Conservation (phyloP, 2,888 invertebrate genomes). For the Phlogophora meticulosa region DNA sequence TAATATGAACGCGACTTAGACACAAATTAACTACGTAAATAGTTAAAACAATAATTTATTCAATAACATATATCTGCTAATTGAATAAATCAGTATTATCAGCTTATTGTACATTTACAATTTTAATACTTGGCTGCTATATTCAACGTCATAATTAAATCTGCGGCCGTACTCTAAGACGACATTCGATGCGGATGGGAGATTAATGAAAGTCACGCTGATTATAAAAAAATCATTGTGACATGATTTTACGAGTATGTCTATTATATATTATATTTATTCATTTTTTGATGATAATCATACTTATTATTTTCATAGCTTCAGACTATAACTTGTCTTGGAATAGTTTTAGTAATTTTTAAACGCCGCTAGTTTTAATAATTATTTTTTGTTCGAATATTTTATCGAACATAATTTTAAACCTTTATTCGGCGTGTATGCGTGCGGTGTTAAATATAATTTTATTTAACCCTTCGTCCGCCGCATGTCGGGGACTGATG, state of each 20-base stretch:
- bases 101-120: background rate
- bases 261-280: no score
- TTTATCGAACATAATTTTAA: no score
- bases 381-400: no score
- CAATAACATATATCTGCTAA: constrained; percentile 2
- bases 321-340: no score
- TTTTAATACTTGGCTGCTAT: background rate
- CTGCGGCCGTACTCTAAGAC: background rate
- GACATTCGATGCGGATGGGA: background rate
- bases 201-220: no score
- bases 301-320: no score
- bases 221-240: no score
- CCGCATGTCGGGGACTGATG: constrained; percentile 41
- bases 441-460: constrained; percentile 24
- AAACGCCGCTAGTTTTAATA: background rate
- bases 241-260: no score
- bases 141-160: background rate
- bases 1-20: no score
- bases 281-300: no score
- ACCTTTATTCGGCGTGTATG: background rate
- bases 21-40: background rate
- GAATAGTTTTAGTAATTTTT: background rate
- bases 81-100: constrained; percentile 5
- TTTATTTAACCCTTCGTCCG: constrained; percentile 21
- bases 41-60: constrained; percentile 5